Evolutionary conservation across 2,797 vertebrate species (phyloP).

Genomic region (Hemitrygon akajei): DNA sequence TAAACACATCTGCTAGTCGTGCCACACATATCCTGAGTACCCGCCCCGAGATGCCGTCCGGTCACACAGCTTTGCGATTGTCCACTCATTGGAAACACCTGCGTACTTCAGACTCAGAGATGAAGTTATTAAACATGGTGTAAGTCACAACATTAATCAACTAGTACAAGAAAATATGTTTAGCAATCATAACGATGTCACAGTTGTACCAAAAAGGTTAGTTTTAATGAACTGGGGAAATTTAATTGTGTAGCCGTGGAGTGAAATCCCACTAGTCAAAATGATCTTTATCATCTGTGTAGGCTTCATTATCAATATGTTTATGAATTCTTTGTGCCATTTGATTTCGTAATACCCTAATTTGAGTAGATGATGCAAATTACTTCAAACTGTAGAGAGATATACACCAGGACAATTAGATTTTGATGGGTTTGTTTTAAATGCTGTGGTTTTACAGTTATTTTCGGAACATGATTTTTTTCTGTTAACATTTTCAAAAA

Average conservation of each 20-base stretch:
- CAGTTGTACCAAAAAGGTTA: not conserved
- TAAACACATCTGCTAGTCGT: too few species aligned
- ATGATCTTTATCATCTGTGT: not conserved
- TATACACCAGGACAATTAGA: constrained; percentile 9
- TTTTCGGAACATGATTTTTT: constrained; percentile 1
- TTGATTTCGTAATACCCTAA: constrained; percentile 1
- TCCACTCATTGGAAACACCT: too few species aligned
- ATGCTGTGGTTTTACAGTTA: not conserved
- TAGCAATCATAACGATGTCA: not conserved
- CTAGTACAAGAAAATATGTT: not conserved
- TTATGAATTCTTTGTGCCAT: not conserved
- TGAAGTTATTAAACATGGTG: not conserved
- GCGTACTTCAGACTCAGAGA: too few species aligned
- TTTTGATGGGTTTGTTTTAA: not conserved
- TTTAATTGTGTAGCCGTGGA: not conserved
- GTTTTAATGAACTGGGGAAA: not conserved
- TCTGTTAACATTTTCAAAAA: not conserved
- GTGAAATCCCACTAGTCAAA: not conserved
- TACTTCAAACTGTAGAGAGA: not conserved
- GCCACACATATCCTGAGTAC: too few species aligned
- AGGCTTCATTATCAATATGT: not conserved
- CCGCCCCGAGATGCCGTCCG: too few species aligned
- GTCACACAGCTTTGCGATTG: too few species aligned
- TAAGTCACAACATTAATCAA: not conserved
- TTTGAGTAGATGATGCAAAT: not conserved